phyloP scores from a whole-genome alignment of 2,797 vertebrate genomes.

The Balearica regulorum region DNA sequence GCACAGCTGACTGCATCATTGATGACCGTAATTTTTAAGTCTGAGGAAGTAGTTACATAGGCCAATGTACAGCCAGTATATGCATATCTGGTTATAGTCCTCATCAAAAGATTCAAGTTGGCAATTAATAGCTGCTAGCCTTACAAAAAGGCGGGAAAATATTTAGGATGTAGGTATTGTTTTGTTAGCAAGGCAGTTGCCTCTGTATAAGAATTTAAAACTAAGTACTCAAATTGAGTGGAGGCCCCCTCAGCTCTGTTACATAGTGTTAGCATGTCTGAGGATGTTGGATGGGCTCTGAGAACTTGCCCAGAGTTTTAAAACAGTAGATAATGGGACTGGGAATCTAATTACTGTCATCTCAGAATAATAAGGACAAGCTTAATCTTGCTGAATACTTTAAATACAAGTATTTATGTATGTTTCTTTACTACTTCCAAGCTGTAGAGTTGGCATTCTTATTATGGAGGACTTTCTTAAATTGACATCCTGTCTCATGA shows the following conservation, averaged over 20 bases:
- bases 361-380: neutral
- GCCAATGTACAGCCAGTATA: neutral
- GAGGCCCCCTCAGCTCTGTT: neutral
- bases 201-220: neutral
- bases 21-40: neutral
- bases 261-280: neutral
- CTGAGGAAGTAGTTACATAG: neutral
- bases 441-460: neutral
- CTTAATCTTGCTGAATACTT: neutral
- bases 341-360: neutral
- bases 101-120: neutral
- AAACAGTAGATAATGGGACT: neutral
- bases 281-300: neutral
- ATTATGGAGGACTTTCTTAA: neutral
- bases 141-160: neutral
- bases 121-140: neutral
- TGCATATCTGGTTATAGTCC: neutral
- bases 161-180: neutral
- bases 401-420: neutral
- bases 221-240: neutral
- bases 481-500: neutral
- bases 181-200: neutral
- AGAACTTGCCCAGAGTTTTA: neutral
- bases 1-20: neutral
- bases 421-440: neutral